Conservation (phyloP, 2,113 vertebrate species). For the Pavo muticus region DNA sequence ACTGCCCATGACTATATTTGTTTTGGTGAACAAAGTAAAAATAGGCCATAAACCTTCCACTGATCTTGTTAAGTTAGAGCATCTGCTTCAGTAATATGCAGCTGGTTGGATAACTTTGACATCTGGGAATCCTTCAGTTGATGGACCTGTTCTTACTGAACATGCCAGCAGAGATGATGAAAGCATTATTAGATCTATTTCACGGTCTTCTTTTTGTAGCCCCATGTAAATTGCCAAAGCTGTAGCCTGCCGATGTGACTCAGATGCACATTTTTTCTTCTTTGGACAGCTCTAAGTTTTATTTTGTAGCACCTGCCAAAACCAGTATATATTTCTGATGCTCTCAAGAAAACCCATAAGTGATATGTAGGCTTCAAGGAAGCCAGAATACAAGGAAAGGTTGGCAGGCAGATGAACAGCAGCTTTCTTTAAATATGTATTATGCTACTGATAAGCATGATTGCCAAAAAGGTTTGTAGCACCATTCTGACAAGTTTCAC, state of each 20-base stretch:
- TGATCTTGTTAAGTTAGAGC: constrained; percentile 21
- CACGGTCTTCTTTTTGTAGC: not conserved
- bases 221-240: not conserved
- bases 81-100: constrained; percentile 31
- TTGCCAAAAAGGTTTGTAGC: not conserved
- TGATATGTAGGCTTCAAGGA: not conserved
- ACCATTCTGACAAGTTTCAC: not conserved
- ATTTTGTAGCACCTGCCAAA: not conserved
- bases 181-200: not conserved
- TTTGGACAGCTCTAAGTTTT: not conserved
- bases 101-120: constrained; percentile 32
- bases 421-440: constrained; percentile 5
- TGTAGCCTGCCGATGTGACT: not conserved
- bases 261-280: not conserved
- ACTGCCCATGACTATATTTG: not conserved
- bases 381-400: not conserved
- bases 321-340: not conserved
- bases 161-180: not conserved
- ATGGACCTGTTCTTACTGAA: not conserved
- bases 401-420: not conserved
- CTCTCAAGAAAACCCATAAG: not conserved
- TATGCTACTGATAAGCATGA: not conserved
- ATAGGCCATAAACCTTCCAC: constrained; percentile 17
- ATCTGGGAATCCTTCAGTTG: constrained; percentile 48
- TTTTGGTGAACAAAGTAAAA: constrained; percentile 39